Evolutionary conservation across 1,140 invertebrate genomes (phyloP).

Genomic region (Papilio helenus): DNA sequence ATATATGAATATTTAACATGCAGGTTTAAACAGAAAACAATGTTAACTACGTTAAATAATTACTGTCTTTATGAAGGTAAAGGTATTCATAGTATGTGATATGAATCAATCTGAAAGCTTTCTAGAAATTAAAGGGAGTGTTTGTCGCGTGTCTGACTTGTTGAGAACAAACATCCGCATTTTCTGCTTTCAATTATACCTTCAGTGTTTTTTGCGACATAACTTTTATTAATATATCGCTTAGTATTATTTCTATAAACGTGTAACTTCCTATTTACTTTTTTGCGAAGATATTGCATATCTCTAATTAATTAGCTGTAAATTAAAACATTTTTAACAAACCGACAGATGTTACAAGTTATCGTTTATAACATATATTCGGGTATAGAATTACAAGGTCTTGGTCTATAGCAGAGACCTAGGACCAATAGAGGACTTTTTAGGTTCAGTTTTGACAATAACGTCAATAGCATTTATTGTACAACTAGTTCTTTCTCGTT

Average conservation of each 20-base stretch:
- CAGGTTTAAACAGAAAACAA: not conserved
- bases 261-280: too few species aligned
- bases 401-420: not conserved
- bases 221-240: not conserved
- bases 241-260: not conserved
- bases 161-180: not conserved
- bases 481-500: too few species aligned
- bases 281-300: too few species aligned
- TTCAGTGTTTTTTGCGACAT: not conserved
- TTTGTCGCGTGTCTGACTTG: constrained; percentile 5
- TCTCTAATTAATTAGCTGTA: not conserved
- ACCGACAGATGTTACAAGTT: too few species aligned
- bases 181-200: not conserved
- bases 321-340: not conserved
- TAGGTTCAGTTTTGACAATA: not conserved
- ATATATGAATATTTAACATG: too few species aligned
- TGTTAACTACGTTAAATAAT: not conserved
- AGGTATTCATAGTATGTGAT: not conserved
- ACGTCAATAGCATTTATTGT: not conserved
- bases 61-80: not conserved
- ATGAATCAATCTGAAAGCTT: not conserved
- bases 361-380: not conserved
- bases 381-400: not conserved
- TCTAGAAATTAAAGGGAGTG: constrained; percentile 28
- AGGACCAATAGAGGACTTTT: not conserved